phyloP scores from a whole-genome alignment of 2,888 invertebrate genomes.

The Scaptomyza polygonia region DNA sequence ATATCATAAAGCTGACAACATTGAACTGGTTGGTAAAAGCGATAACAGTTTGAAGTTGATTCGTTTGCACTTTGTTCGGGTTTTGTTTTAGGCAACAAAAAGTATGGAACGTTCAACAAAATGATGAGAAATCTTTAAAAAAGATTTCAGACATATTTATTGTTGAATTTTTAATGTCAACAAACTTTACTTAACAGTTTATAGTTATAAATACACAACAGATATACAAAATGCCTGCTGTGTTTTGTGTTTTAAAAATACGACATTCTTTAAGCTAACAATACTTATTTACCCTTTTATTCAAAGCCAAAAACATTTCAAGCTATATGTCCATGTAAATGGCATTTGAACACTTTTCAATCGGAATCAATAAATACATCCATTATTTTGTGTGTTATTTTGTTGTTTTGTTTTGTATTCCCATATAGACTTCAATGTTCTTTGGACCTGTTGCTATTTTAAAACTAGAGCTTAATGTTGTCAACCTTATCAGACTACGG shows the following conservation, averaged over 20 bases:
- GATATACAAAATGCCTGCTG: too few species aligned
- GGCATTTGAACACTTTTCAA: not conserved
- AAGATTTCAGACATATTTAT: too few species aligned
- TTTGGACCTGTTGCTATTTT: slow-evolving; percentile 25
- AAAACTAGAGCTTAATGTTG: not conserved
- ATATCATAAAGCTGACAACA: slow-evolving; percentile 31
- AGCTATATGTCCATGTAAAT: too few species aligned
- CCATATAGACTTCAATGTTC: slow-evolving; percentile 34
- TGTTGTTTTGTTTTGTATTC: not conserved
- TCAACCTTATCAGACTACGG: slow-evolving; percentile 10
- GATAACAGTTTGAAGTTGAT: slow-evolving; percentile 56
- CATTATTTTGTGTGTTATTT: slow-evolving; percentile 10
- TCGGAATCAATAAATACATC: not conserved
- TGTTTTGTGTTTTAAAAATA: too few species aligned
- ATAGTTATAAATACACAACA: too few species aligned
- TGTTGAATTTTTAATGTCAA: too few species aligned
- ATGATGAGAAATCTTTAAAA: too few species aligned
- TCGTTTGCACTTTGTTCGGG: slow-evolving; percentile 14
- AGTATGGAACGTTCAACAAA: too few species aligned
- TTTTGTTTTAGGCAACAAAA: too few species aligned
- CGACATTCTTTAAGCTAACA: not conserved
- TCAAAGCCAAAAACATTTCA: not conserved
- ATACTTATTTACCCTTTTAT: not conserved
- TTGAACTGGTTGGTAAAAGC: slow-evolving; percentile 8
- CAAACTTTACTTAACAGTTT: too few species aligned